phyloP scores from a whole-genome alignment of 2,113 vertebrate genomes.

The Fulmarus glacialis region DNA sequence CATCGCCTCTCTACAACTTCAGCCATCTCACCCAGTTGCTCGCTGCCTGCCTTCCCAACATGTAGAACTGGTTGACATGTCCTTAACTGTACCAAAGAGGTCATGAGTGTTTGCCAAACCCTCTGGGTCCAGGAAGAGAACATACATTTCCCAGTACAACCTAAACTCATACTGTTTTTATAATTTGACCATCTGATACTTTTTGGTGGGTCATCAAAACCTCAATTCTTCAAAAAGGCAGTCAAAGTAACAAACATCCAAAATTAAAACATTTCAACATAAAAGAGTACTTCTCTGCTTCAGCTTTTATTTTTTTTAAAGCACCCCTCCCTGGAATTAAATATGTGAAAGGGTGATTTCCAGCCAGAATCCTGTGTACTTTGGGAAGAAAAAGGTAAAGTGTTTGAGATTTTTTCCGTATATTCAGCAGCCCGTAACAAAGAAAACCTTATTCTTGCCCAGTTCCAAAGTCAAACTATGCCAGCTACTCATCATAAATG shows the following conservation, averaged over 20 bases:
- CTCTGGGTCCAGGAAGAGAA: not conserved
- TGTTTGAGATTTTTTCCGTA: not conserved
- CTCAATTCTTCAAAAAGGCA: not conserved
- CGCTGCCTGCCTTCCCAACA: not conserved
- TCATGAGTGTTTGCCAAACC: not conserved
- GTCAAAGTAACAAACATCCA: not conserved
- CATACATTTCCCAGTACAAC: not conserved
- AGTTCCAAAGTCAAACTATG: not conserved
- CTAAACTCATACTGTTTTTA: not conserved
- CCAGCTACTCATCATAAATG: not conserved
- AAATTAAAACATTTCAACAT: not conserved
- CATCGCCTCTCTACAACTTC: not conserved
- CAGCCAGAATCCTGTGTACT: not conserved
- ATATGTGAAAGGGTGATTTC: not conserved
- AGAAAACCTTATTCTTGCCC: not conserved
- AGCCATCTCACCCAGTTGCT: not conserved
- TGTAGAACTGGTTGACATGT: rapidly evolving
- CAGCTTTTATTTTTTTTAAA: not conserved
- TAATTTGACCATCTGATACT: not conserved
- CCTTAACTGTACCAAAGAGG: not conserved
- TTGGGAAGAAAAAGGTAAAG: not conserved
- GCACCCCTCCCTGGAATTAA: not conserved
- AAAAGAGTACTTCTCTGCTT: not conserved
- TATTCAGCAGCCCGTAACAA: not conserved
- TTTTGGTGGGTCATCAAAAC: not conserved